Evolutionary conservation across 1,140 invertebrate genomes (phyloP).

Genomic region (Megathymus violae): DNA sequence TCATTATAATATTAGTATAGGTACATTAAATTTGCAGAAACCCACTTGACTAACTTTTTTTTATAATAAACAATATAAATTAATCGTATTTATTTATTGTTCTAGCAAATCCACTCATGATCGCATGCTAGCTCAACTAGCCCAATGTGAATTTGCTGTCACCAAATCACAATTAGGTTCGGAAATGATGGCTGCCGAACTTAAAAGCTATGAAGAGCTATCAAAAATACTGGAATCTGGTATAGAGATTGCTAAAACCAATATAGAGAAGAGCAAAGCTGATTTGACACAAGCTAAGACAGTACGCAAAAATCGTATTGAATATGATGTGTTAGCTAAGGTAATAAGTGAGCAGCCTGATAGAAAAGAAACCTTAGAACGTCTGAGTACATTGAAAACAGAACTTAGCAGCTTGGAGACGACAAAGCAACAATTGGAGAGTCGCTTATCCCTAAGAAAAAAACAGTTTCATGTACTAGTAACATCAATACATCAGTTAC

Average conservation of each 20-base stretch:
- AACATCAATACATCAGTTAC: conserved; percentile 90
- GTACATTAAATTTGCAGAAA: no score
- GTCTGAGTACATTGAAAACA: conserved; percentile 89
- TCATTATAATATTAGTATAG: no score
- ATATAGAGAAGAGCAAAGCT: conserved; percentile 90
- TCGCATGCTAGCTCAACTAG: conserved; percentile 91
- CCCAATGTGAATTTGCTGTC: conserved; percentile 94
- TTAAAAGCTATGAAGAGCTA: conserved; percentile 92
- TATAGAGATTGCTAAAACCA: conserved; percentile 89
- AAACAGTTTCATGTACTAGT: conserved; percentile 96
- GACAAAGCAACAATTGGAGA: conserved; percentile 88
- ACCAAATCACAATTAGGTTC: conserved; percentile 92
- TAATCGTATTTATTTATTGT: conserved; percentile 38
- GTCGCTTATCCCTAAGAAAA: conserved; percentile 90
- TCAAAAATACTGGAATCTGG: conserved; percentile 90
- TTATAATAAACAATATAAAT: no score
- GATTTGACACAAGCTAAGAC: conserved; percentile 92
- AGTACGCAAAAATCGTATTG: conserved; percentile 94
- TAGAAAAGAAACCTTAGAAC: conserved; percentile 91
- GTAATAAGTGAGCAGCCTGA: conserved; percentile 96
- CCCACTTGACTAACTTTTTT: no score
- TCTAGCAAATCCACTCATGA: conserved; percentile 88
- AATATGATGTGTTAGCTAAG: conserved; percentile 96
- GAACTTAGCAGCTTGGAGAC: conserved; percentile 88
- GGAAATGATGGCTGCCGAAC: conserved; percentile 92